Conservation (phyloP, 2,113 vertebrate species). For the Bostrychus sinensis region DNA sequence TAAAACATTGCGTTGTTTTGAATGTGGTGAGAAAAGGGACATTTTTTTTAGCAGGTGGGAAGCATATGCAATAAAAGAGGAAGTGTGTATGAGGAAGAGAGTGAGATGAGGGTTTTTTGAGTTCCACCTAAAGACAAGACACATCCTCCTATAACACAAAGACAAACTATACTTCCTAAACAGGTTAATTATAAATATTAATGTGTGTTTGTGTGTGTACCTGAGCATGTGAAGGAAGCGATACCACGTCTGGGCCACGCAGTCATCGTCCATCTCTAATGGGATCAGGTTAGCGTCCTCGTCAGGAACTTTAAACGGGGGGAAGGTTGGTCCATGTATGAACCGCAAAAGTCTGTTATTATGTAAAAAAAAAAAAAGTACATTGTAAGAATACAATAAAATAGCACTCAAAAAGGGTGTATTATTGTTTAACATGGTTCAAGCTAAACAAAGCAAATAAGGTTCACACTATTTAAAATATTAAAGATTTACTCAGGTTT, state of each 20-base stretch:
- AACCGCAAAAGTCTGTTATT: slow-evolving; percentile 90
- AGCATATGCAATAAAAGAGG: background rate
- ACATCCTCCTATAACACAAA: background rate
- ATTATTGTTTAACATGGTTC: background rate
- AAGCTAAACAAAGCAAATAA: background rate
- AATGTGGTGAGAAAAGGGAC: background rate
- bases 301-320: slow-evolving; percentile 93
- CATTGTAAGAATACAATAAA: background rate
- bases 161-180: too few species aligned
- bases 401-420: too few species aligned
- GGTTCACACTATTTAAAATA: too few species aligned
- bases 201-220: slow-evolving; percentile 61
- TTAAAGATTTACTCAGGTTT: too few species aligned
- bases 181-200: background rate
- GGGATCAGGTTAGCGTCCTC: slow-evolving; percentile 93
- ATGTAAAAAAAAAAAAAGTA: slow-evolving; percentile 30
- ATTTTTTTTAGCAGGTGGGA: background rate
- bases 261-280: slow-evolving; percentile 95
- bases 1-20: background rate
- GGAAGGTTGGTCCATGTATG: slow-evolving; percentile 93
- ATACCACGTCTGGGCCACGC: slow-evolving; percentile 95
- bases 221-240: slow-evolving; percentile 97
- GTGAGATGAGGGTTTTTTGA: background rate
- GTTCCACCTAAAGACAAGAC: background rate
- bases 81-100: slow-evolving; percentile 5